These are phyloP conservation scores for Unio pictorum DNA, from an alignment of 2,888 invertebrate genomes.

Conservation along the genomic window DNA sequence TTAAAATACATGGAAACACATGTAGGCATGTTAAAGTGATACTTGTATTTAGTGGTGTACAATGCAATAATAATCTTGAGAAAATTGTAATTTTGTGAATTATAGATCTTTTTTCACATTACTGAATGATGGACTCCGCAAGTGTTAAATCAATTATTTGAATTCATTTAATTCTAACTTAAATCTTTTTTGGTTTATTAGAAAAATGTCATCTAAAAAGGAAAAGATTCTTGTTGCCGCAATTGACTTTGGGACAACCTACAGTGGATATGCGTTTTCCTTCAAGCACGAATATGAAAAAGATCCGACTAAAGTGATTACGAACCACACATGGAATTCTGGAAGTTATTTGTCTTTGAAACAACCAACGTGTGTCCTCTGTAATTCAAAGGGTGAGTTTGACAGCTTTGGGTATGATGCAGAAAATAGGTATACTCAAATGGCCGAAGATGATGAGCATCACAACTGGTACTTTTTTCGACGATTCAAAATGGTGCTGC, in stretches of 20 bases:
- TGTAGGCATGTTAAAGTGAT: too few relatives aligned
- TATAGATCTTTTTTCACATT: too few relatives aligned
- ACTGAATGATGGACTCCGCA: too few relatives aligned
- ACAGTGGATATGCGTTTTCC: conserved; percentile 1
- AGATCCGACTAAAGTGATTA: background rate
- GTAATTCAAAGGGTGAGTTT: background rate
- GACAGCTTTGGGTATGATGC: conserved; percentile 14
- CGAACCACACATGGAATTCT: conserved; percentile 3
- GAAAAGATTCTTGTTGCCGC: background rate
- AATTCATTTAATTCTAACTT: too few relatives aligned
- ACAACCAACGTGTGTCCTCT: background rate
- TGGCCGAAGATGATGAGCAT: conserved; percentile 1
- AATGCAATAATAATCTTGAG: too few relatives aligned
- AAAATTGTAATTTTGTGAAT: too few relatives aligned
- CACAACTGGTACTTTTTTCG: background rate
- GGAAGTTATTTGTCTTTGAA: background rate
- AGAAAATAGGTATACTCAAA: conserved; percentile 2
- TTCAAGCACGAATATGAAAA: background rate
- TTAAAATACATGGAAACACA: too few relatives aligned
- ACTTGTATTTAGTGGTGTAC: too few relatives aligned
- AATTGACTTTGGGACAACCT: conserved; percentile 2
- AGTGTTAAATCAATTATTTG: too few relatives aligned
- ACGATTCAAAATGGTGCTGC: conserved; percentile 1
- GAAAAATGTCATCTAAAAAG: too few relatives aligned
- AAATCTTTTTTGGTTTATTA: too few relatives aligned